These are phyloP conservation scores for Etheostoma cragini DNA, from an alignment of 2,113 vertebrate genomes.

Conservation along the genomic window DNA sequence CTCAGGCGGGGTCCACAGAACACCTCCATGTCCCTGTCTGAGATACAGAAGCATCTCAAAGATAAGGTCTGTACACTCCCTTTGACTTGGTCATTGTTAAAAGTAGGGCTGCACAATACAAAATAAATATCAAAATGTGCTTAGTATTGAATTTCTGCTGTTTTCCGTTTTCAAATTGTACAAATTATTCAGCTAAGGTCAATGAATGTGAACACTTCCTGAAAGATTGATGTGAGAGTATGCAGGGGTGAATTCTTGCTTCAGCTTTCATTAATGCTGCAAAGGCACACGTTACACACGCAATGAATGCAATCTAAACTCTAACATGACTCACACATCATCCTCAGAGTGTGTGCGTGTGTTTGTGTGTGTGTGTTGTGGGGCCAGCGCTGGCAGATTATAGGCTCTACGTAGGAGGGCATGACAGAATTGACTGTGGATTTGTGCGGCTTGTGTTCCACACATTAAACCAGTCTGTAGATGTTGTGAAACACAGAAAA, in stretches of 20 bases:
- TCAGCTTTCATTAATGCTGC: constrained; percentile 6
- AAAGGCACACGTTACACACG: not conserved
- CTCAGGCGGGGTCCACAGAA: constrained; percentile 54
- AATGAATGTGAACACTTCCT: not conserved
- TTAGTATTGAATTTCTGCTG: no score
- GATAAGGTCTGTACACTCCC: constrained; percentile 69
- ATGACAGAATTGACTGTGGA: constrained; percentile 53
- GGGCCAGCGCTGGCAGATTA: constrained; percentile 46
- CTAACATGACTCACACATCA: constrained; percentile 8
- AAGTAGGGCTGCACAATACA: not conserved
- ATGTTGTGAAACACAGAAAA: constrained; percentile 65
- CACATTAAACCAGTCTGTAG: constrained; percentile 66
- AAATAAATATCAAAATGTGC: no score
- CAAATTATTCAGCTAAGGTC: not conserved
- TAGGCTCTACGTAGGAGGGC: constrained; percentile 55
- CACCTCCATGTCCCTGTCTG: constrained; percentile 49
- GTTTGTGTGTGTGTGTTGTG: constrained; percentile 4
- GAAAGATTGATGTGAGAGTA: not conserved
- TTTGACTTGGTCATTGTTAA: not conserved
- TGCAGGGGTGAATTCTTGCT: not conserved
- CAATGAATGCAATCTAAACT: constrained; percentile 6
- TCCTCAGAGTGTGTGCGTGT: not conserved
- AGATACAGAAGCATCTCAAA: constrained; percentile 76
- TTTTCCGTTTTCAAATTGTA: no score
- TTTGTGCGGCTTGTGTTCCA: constrained; percentile 71